A percentile compares a stretch with the other conserved stretches of the same genome.
Conservation (phyloP, 2,888 invertebrate genomes). For the Xestobium rufovillosum region DNA sequence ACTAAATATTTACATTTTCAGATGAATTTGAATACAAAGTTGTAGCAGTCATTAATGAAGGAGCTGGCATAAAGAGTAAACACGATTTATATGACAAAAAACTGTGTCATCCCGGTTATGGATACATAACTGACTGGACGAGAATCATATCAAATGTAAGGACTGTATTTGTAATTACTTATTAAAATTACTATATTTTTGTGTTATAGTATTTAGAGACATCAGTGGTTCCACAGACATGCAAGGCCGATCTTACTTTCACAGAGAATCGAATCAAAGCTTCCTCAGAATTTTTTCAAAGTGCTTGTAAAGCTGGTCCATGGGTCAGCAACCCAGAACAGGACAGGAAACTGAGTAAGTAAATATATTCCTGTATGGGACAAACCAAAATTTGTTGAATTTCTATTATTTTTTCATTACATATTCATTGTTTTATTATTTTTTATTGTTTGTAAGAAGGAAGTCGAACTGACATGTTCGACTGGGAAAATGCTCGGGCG, state of each 20-base stretch:
- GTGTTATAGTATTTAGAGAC: slow-evolving; percentile 64
- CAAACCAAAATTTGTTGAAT: slow-evolving; percentile 3
- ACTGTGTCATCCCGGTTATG: slow-evolving; percentile 78
- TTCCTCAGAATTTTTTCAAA: slow-evolving; percentile 65
- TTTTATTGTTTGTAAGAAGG: too few species aligned
- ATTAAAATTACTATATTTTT: slow-evolving; percentile 11
- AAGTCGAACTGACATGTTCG: too few species aligned
- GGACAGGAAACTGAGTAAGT: slow-evolving; percentile 62
- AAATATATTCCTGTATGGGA: background rate
- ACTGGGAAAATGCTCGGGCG: too few species aligned
- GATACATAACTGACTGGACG: slow-evolving; percentile 64
- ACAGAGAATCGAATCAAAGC: slow-evolving; percentile 70
- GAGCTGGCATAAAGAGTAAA: slow-evolving; percentile 51
- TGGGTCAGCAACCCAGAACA: slow-evolving; percentile 64
- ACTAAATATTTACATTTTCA: slow-evolving; percentile 26
- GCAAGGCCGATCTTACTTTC: slow-evolving; percentile 60
- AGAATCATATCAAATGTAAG: slow-evolving; percentile 68
- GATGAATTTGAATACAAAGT: slow-evolving; percentile 54
- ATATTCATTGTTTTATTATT: too few species aligned
- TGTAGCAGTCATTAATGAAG: slow-evolving; percentile 58
- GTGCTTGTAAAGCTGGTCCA: slow-evolving; percentile 79
- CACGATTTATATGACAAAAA: slow-evolving; percentile 59
- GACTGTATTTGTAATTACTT: too few species aligned
- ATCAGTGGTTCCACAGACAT: slow-evolving; percentile 60
- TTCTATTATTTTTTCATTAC: background rate